Conservation (phyloP, 2,888 invertebrate genomes). For the Heliconius ethilla region DNA sequence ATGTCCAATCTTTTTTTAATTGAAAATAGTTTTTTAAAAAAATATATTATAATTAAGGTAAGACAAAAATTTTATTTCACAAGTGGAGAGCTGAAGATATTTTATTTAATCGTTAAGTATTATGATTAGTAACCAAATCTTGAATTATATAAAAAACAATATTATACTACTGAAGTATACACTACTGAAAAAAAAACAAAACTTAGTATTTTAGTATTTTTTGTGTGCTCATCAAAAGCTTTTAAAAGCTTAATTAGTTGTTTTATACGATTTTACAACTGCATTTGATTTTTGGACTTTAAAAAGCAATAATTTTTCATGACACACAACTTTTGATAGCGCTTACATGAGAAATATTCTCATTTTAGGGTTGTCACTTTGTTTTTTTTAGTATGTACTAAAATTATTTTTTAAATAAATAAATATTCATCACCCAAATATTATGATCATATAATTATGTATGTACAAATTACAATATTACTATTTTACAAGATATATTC, state of each 20-base stretch:
- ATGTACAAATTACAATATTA: conserved; percentile 2
- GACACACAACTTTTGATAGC: conserved; percentile 33
- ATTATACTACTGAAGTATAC: too few species aligned
- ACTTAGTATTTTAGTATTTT: background rate
- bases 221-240: background rate
- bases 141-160: too few species aligned
- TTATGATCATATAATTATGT: conserved; percentile 10
- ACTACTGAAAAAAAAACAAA: too few species aligned
- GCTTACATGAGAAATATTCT: conserved; percentile 26
- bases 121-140: too few species aligned
- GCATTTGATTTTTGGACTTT: conserved; percentile 32
- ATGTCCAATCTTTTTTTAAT: too few species aligned
- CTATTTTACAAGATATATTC: conserved; percentile 5
- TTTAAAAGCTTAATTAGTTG: background rate
- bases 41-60: too few species aligned
- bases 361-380: conserved; percentile 18
- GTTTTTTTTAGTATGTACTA: background rate
- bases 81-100: too few species aligned
- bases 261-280: conserved; percentile 1
- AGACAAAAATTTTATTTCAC: too few species aligned
- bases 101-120: too few species aligned
- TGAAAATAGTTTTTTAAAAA: too few species aligned
- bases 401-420: background rate
- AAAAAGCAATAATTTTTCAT: conserved; percentile 41
- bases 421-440: background rate